These are phyloP conservation scores for Tolmerus cingulatus DNA, from an alignment of 2,888 invertebrate species.

Conservation along the genomic window DNA sequence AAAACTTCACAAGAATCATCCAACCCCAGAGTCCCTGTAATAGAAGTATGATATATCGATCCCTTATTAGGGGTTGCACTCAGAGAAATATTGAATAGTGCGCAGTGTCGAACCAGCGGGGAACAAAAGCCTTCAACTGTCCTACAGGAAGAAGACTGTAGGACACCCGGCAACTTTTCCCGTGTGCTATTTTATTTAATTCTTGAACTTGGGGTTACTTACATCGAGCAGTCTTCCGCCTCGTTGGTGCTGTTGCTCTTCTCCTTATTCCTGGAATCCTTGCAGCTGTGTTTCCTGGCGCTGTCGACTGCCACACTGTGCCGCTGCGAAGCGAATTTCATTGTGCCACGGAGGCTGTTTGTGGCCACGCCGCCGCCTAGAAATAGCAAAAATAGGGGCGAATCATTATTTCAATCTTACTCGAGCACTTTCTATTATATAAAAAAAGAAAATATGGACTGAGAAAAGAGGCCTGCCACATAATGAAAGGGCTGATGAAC, in stretches of 20 bases:
- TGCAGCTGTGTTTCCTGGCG: conserved; percentile 12
- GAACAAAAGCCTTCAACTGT: neutral
- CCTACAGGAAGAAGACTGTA: neutral
- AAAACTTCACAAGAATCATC: neutral
- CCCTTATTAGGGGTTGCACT: neutral
- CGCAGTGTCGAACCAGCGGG: neutral
- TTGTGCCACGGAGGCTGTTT: neutral
- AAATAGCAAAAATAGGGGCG: neutral
- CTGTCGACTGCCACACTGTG: conserved; percentile 43
- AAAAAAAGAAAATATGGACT: neutral
- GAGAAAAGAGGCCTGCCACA: neutral
- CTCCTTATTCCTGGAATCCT: neutral
- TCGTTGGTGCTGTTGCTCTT: conserved; percentile 26
- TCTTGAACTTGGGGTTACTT: conserved; percentile 36
- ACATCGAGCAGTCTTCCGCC: conserved; percentile 41
- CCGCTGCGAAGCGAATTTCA: conserved; percentile 11
- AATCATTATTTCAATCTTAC: neutral
- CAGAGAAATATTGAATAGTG: neutral
- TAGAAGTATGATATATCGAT: neutral
- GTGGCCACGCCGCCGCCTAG: conserved; percentile 3
- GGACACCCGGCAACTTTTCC: neutral
- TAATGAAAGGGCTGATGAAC: neutral
- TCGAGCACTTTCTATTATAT: neutral
- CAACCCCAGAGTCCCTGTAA: neutral
- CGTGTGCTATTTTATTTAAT: conserved; percentile 8